Evolutionary conservation across 2,797 vertebrate species (phyloP), one percentile per base, ranked within the genome.

Genomic region (Bovichtus variegatus): DNA sequence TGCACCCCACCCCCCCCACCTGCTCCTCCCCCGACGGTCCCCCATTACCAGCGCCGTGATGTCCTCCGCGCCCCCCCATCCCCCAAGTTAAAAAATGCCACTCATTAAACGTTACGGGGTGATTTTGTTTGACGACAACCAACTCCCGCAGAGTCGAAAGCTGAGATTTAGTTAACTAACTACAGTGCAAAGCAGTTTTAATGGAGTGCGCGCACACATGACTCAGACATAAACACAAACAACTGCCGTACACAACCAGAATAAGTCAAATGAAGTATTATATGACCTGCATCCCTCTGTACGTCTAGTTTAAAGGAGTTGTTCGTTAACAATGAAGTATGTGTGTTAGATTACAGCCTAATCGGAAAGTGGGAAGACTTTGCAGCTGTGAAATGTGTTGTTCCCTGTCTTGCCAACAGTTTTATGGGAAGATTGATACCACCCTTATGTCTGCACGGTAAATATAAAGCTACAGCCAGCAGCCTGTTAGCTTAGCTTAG

Each of bases 31-130:
- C 84, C 54, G 54, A 74, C 62, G 41, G 15, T 68, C 74, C 78
- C 71, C 88, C 74, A 89, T 84, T 84, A 84, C 84, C 81, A 82
- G 65, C 31, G 21, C 34, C 7, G 53, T 63, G 82, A 87, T 90
- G 84, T 87, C 70, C 85, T 82, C 84, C 82, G 43, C 67, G 68
- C 58, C 78, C 31, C n/a, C 31, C 31, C 31, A 34, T 34, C 31
- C 63, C 80, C 73, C 58, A 18, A 74, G 67, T 85, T 66, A 84
- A 88, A 85, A 83, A 84, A 83, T 86, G 80, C 62, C 76, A 67
- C 79, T 87, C 78, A 76, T 88, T 84, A 81, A 84, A 65, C 21
- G 47, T 55, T 72, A 67, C 69, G 31, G 74, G 76, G 36, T 61
- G 71, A 81, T 83, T 82, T 74, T 60, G 80, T 87, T 90, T 85